phyloP scores from a whole-genome alignment of 2,888 invertebrate species.

The Drosophila siamana region DNA sequence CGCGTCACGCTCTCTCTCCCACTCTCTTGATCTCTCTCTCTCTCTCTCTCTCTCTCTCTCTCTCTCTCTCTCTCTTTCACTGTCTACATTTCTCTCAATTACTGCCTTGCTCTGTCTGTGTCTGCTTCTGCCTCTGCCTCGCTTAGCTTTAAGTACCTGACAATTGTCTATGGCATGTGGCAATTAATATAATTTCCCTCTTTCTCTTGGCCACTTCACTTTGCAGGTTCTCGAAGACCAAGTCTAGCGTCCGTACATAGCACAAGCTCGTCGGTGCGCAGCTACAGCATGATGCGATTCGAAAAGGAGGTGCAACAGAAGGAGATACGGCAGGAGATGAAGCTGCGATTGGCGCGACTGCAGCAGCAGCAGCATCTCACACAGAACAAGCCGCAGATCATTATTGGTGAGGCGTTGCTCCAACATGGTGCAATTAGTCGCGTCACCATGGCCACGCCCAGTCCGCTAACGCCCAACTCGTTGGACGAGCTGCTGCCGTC shows the following conservation, averaged over 20 bases:
- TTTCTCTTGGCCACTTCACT: neutral
- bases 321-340: slow-evolving; percentile 91
- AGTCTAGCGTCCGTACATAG: slow-evolving; percentile 94
- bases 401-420: slow-evolving; percentile 86
- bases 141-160: slow-evolving; percentile 28
- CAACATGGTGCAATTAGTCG: slow-evolving; percentile 80
- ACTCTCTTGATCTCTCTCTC: too few relatives aligned
- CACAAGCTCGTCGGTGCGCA: slow-evolving; percentile 92
- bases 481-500: slow-evolving; percentile 93
- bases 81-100: slow-evolving; percentile 12
- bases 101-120: slow-evolving; percentile 15
- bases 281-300: slow-evolving; percentile 92
- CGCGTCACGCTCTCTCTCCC: slow-evolving; percentile 15
- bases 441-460: slow-evolving; percentile 87
- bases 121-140: slow-evolving; percentile 58
- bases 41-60: slow-evolving; percentile 12
- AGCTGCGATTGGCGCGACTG: slow-evolving; percentile 90
- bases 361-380: slow-evolving; percentile 87
- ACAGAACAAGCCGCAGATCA: slow-evolving; percentile 86
- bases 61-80: slow-evolving; percentile 20
- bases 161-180: neutral
- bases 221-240: slow-evolving; percentile 94
- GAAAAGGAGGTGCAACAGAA: slow-evolving; percentile 93
- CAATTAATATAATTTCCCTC: neutral
- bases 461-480: slow-evolving; percentile 92